Base-by-base conservation (phyloP, 2,797 vertebrate genomes). In the Lacerta bilineata region DNA sequence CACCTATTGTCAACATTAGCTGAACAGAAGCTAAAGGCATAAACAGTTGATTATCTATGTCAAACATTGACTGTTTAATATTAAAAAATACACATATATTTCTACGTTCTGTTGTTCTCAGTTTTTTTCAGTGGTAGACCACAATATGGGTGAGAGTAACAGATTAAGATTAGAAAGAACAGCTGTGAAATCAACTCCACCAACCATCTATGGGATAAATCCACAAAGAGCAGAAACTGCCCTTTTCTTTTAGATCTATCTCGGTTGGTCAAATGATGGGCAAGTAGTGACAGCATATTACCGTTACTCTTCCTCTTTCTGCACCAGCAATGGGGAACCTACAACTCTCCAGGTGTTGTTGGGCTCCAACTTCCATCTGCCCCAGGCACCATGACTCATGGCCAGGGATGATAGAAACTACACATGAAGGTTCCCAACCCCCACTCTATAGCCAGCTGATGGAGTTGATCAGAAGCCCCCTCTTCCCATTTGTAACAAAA, bases 101-200 rank as follows among this genome's bases (percentile, higher is more conserved):
- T 68, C 18, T 61, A 17, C 50, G 50, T 29, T 29, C 23, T 72
- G 72, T 39, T 46, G 6, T 74, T 61, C 15, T 87, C 68, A 0
- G 0, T 46, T 55, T 8, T 36, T 33, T 50, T 13, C 39, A 69
- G 9, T 72, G 25, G 25, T 41, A 2, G 41, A 46, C 29, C 2
- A 43, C 46, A 29, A 25, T 66, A 64, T n/a, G 0, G 29, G 10
- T 83, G 39, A 20, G 72, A 43, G 20, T 46, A 68, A 15, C 10
- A 86, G 75, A 50, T 81, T 61, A 64, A 72, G 66, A 33, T 61
- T 17, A 10, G 39, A 90, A 66, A n/a, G 46, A 69, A 50, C 36
- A 66, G 39, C 25, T 77, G 84, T 61, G 29, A 68, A 66, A 50
- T 9, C 25, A 59, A 82, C 10, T 61, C 20, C n/a, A 55, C 59